Base-by-base conservation (phyloP, 2,113 vertebrate genomes). In the Etia nguti region DNA sequence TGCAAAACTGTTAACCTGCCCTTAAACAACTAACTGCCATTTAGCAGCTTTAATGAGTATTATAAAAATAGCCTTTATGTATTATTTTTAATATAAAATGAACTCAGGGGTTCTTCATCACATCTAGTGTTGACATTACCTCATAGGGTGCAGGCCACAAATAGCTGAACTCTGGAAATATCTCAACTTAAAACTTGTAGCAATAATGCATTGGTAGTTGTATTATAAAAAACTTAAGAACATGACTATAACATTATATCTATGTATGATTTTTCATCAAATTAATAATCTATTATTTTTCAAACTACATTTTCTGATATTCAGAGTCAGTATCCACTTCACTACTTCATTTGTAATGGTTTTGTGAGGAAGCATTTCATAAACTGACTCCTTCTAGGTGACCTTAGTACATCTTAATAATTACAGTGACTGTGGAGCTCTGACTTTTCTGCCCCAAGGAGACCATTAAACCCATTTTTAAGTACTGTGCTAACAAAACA, bases 391-490 rank as follows among this genome's bases (percentile, higher is more conserved):
- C 62, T 56, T 82, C 60, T 82, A 16, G 52, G 38, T 94, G 92
- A 94, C 93, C 94, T 92, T 92, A 82, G 84, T 77, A 84, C 88
- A 79, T 4, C 70, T 84, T 80, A 81, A 89, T 93, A 95, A 95
- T 95, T 90, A 91, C 82, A 81, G 54, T 86, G 83, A 92, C 91
- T 92, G 79, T 75, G 79, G 60, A 77, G 87, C 87, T 84, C 80
- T 81, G 86, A 89, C 77, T 82, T 62, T 81, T 70, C 80, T 46
- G 83, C 92, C 93, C 86, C 2, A 52, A 91, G 86, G 91, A 94
- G 81, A 70, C 92, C 88, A 94, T 96, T 95, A 94, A 94, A 90
- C 55, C 80, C 68, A 85, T 89, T 93, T 87, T 85, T 88, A 60
- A 62, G 79, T 59, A 83, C 79, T 55, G 81, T 46, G 56, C 84